These are phyloP conservation scores for Eciton burchellii DNA, from an alignment of 1,140 invertebrate species.

Conservation along the genomic window DNA sequence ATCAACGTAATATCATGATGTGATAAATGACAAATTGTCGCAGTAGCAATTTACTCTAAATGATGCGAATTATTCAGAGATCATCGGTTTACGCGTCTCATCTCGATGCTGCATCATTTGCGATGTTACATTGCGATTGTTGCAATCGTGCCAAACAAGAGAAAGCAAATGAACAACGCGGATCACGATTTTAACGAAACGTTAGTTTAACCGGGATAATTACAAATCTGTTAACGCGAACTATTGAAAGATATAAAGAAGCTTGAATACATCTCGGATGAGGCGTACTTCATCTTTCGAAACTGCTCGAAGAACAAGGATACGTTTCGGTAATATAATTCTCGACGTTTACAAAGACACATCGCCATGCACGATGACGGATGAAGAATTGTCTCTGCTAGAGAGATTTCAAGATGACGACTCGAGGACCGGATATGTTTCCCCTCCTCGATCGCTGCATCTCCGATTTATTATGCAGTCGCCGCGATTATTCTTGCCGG, in stretches of 20 bases:
- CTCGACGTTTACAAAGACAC: neutral
- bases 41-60: slow-evolving; percentile 36
- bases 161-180: neutral
- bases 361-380: neutral
- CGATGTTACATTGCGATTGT: slow-evolving; percentile 17
- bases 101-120: neutral
- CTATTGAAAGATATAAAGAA: neutral
- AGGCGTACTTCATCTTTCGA: neutral
- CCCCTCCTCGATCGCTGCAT: neutral
- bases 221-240: neutral
- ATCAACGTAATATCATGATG: neutral
- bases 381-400: neutral
- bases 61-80: slow-evolving; percentile 24
- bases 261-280: neutral
- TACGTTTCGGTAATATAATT: too few relatives aligned
- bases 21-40: slow-evolving; percentile 17
- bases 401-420: neutral
- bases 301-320: neutral
- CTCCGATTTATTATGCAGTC: slow-evolving; percentile 9
- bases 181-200: neutral
- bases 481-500: slow-evolving; percentile 45
- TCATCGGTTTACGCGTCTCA: slow-evolving; percentile 8
- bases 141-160: neutral
- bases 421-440: slow-evolving; percentile 11
- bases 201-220: neutral